Percentiles rank a stretch among this genome's conserved stretches.
Conservation (phyloP, 2,797 vertebrate genomes). For the Chiloscyllium punctatum region DNA sequence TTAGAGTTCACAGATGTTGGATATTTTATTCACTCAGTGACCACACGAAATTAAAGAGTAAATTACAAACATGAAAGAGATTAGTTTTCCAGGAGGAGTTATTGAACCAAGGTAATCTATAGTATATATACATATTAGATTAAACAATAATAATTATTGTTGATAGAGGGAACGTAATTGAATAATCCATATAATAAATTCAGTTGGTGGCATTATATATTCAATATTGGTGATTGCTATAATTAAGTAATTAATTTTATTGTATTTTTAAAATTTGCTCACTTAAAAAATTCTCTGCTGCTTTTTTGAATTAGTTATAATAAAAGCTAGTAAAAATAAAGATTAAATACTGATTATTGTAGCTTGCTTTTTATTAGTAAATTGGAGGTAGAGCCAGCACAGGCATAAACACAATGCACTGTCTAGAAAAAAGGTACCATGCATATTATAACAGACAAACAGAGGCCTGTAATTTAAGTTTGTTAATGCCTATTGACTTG, state of each 20-base stretch:
- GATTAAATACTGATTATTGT: not conserved
- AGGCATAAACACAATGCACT: not conserved
- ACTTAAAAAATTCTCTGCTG: not conserved
- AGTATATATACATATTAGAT: not conserved
- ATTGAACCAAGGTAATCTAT: not conserved
- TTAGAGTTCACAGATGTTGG: not conserved
- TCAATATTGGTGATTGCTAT: not conserved
- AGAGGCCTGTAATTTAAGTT: not conserved
- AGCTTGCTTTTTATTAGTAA: not conserved
- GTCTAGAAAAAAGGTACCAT: not conserved
- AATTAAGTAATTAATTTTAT: constrained; percentile 6
- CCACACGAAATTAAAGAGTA: not conserved
- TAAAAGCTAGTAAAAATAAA: not conserved
- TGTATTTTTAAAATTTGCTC: not conserved
- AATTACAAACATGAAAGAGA: not conserved
- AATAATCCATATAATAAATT: not conserved
- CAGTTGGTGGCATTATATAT: not conserved
- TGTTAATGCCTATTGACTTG: not conserved
- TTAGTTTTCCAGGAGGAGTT: not conserved
- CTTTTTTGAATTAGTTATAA: not conserved
- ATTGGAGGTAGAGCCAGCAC: not conserved
- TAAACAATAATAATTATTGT: not conserved
- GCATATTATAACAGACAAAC: not conserved
- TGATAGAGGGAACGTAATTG: not conserved
- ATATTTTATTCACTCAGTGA: not conserved